Conservation (phyloP, 2,113 vertebrate genomes). For the Microcebus griseorufus region DNA sequence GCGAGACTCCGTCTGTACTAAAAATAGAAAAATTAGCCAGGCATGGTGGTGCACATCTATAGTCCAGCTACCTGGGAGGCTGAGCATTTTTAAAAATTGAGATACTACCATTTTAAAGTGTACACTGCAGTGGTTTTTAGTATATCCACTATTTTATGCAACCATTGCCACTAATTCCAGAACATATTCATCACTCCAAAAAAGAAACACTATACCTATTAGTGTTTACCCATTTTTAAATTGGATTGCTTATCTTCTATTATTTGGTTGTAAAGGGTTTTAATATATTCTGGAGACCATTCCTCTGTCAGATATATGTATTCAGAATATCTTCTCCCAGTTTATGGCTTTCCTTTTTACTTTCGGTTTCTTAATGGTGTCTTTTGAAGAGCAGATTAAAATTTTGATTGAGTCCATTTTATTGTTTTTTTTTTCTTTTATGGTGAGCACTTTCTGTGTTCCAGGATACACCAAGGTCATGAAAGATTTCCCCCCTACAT, state of each 20-base stretch:
- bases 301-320: neutral
- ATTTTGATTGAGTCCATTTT: neutral
- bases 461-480: neutral
- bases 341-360: neutral
- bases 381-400: neutral
- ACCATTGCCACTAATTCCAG: slow-evolving; percentile 22
- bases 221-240: neutral
- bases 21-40: too few relatives aligned
- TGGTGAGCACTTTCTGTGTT: neutral
- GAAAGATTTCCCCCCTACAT: neutral
- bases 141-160: neutral
- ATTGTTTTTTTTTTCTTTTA: neutral
- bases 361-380: neutral
- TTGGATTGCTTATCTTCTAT: neutral
- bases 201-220: neutral
- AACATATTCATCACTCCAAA: neutral
- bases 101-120: neutral
- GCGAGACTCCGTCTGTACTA: too few relatives aligned
- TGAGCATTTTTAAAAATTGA: neutral
- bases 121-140: neutral
- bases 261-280: neutral
- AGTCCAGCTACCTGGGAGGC: too few relatives aligned
- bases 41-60: too few relatives aligned
- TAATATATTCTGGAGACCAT: neutral
- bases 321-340: neutral